Conservation (phyloP, 2,888 invertebrate species). For the Argyra leucocephala region DNA sequence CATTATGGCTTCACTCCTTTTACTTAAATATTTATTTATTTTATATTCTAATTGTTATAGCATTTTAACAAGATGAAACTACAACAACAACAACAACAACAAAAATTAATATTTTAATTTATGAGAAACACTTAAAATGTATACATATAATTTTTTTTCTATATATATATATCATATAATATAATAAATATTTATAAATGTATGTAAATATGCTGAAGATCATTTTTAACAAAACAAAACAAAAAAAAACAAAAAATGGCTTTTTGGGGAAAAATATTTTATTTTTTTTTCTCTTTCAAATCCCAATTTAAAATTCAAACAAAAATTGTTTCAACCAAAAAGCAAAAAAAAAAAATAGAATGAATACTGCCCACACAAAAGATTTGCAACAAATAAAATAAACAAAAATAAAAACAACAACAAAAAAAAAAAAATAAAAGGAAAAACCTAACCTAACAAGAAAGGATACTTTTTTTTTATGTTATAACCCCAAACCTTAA, state of each 20-base stretch:
- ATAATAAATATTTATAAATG: too few species aligned
- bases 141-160: too few species aligned
- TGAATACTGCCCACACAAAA: constrained; percentile 3
- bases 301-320: not conserved
- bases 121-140: not conserved
- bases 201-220: too few species aligned
- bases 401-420: not conserved
- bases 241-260: too few species aligned
- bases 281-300: too few species aligned
- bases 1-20: not conserved
- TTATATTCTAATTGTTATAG: not conserved
- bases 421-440: not conserved
- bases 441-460: constrained; percentile 3
- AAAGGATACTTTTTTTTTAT: not conserved
- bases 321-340: too few species aligned
- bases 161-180: too few species aligned
- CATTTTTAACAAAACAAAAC: too few species aligned
- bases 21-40: not conserved
- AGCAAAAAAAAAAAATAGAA: not conserved
- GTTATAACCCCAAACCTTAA: constrained; percentile 1
- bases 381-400: not conserved
- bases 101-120: not conserved
- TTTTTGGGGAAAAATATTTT: too few species aligned
- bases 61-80: not conserved
- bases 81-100: not conserved